A percentile compares a stretch with the other conserved stretches of the same genome.
These are phyloP conservation scores for Sphecodes monilicornis DNA, from an alignment of 2,888 invertebrate genomes.

Conservation along the genomic window DNA sequence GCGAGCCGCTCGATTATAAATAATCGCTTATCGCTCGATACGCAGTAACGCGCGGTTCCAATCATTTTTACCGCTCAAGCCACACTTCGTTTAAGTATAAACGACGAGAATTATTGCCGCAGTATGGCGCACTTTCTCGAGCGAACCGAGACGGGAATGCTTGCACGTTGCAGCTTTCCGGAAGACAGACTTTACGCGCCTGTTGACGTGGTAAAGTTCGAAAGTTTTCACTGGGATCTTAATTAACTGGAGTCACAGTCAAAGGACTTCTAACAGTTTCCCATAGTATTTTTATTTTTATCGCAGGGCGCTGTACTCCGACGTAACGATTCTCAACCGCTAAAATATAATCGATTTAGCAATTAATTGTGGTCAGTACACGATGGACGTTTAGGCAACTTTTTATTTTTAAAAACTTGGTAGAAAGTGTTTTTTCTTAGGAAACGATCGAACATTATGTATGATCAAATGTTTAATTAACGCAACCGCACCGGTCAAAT, in stretches of 20 bases:
- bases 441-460: too few species aligned
- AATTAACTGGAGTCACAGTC: slow-evolving; percentile 3
- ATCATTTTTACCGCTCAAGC: background rate
- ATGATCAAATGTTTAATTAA: background rate
- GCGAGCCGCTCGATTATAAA: background rate
- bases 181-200: slow-evolving; percentile 10
- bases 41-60: background rate
- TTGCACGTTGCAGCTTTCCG: slow-evolving; percentile 17
- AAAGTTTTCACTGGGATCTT: background rate
- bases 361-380: background rate
- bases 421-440: background rate
- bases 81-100: background rate
- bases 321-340: background rate
- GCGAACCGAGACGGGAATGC: slow-evolving; percentile 24
- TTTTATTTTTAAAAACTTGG: too few species aligned
- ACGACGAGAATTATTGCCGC: slow-evolving; percentile 3
- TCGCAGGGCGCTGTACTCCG: background rate
- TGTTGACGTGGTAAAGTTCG: background rate
- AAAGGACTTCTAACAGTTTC: background rate
- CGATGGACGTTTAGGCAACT: too few species aligned
- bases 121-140: background rate
- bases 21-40: background rate
- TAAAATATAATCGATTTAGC: background rate
- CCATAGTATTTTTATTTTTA: background rate
- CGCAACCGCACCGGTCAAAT: too few species aligned